Evolutionary conservation across 1,140 invertebrate species (phyloP).

Genomic region (Solenopsis fugax): DNA sequence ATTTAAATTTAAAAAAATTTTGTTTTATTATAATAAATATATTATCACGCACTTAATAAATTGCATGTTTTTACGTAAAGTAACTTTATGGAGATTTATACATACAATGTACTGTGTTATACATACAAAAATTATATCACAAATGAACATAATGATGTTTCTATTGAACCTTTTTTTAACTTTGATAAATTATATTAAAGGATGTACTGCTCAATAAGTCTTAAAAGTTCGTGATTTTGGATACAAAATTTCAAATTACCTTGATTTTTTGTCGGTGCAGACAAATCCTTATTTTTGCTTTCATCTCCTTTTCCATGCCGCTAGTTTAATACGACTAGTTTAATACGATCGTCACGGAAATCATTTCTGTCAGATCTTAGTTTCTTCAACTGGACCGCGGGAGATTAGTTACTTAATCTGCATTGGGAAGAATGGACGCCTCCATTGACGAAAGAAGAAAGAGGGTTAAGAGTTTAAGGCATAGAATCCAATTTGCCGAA

Average conservation of each 20-base stretch:
- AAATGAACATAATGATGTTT: too few species aligned
- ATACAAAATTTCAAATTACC: neutral
- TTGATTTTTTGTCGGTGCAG: constrained; percentile 60
- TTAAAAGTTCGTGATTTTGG: too few species aligned
- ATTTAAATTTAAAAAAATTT: too few species aligned
- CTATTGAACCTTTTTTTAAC: constrained; percentile 66
- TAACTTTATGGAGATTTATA: too few species aligned
- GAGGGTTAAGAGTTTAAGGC: constrained; percentile 44
- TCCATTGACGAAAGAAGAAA: constrained; percentile 7
- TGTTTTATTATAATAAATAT: too few species aligned
- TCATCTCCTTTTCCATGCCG: constrained; percentile 38
- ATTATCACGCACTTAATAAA: too few species aligned
- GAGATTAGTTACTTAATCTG: constrained; percentile 69
- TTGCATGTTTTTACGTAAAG: too few species aligned
- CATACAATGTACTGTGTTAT: too few species aligned
- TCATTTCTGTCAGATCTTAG: constrained; percentile 58
- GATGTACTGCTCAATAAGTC: too few species aligned
- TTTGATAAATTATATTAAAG: constrained; percentile 75
- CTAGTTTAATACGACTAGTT: neutral
- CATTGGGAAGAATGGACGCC: neutral
- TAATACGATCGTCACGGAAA: constrained; percentile 54
- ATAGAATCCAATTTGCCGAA: constrained; percentile 2
- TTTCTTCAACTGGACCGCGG: constrained; percentile 4
- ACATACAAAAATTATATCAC: too few species aligned
- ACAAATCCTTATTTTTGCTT: neutral